These are phyloP conservation scores for Teinopalpus imperialis DNA, from an alignment of 2,888 invertebrate genomes.

Conservation along the genomic window DNA sequence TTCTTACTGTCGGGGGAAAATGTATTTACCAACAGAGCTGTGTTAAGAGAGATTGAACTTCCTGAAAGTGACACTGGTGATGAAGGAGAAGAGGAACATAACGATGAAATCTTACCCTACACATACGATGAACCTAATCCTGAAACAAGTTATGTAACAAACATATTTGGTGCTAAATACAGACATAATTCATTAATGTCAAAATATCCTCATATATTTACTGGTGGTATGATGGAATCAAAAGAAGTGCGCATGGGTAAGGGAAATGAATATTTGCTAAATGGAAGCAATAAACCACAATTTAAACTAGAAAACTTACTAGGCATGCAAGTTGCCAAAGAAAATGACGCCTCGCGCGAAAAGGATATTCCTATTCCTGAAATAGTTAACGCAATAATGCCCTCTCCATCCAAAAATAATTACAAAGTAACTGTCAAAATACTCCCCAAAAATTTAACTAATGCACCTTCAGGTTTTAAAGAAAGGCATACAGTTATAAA, in stretches of 20 bases:
- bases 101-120: slow-evolving; percentile 39
- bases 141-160: slow-evolving; percentile 30
- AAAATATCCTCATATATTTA: slow-evolving; percentile 66
- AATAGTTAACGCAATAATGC: slow-evolving; percentile 41
- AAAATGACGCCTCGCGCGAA: slow-evolving; percentile 24
- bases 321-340: slow-evolving; percentile 19
- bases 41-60: slow-evolving; percentile 44
- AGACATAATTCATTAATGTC: slow-evolving; percentile 55
- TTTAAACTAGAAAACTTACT: slow-evolving; percentile 22
- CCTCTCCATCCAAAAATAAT: slow-evolving; percentile 38
- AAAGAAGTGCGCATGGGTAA: slow-evolving; percentile 39
- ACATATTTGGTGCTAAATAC: slow-evolving; percentile 39
- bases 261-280: slow-evolving; percentile 14
- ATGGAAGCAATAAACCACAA: slow-evolving; percentile 11
- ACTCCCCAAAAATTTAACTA: slow-evolving; percentile 54
- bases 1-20: slow-evolving; percentile 58
- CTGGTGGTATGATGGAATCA: slow-evolving; percentile 49
- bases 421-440: slow-evolving; percentile 65
- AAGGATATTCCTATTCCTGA: slow-evolving; percentile 33
- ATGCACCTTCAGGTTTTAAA: slow-evolving; percentile 53
- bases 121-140: slow-evolving; percentile 34
- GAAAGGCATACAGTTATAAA: slow-evolving; percentile 68
- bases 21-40: slow-evolving; percentile 50
- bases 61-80: slow-evolving; percentile 35
- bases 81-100: slow-evolving; percentile 29